phyloP scores from a whole-genome alignment of 2,888 invertebrate genomes.

The Loripinus fragilis region DNA sequence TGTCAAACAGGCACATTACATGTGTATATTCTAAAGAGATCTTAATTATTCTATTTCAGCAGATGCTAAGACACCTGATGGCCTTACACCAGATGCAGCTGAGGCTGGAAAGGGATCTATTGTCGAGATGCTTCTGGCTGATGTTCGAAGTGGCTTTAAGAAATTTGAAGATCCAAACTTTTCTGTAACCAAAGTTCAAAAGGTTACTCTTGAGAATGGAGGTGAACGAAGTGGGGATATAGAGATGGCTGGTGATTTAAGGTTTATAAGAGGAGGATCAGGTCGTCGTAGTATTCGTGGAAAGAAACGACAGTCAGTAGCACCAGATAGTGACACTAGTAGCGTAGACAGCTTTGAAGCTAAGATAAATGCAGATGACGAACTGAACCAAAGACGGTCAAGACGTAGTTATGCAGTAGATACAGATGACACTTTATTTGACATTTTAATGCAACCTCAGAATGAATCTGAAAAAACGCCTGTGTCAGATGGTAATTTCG shows the following conservation, averaged over 20 bases:
- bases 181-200: slow-evolving; percentile 76
- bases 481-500: slow-evolving; percentile 63
- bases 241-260: slow-evolving; percentile 39
- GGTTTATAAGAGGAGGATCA: slow-evolving; percentile 68
- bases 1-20: no score
- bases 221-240: slow-evolving; percentile 41
- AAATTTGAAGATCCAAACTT: slow-evolving; percentile 75
- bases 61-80: slow-evolving; percentile 51
- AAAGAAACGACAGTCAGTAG: slow-evolving; percentile 38
- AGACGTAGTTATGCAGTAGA: slow-evolving; percentile 67
- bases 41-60: slow-evolving; percentile 45
- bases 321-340: slow-evolving; percentile 29
- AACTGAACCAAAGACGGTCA: slow-evolving; percentile 54
- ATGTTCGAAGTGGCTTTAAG: slow-evolving; percentile 79
- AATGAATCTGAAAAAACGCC: slow-evolving; percentile 58
- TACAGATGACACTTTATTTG: slow-evolving; percentile 71
- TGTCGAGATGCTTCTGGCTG: slow-evolving; percentile 80
- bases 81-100: slow-evolving; percentile 51
- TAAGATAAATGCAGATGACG: slow-evolving; percentile 60
- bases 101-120: slow-evolving; percentile 72
- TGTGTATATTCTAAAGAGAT: no score
- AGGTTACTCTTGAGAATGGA: slow-evolving; percentile 69
- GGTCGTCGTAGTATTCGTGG: slow-evolving; percentile 68
- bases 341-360: slow-evolving; percentile 54
- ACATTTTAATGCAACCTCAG: slow-evolving; percentile 70